These are phyloP conservation scores for Grammomys surdaster DNA, from an alignment of 2,113 vertebrate species.

Conservation along the genomic window DNA sequence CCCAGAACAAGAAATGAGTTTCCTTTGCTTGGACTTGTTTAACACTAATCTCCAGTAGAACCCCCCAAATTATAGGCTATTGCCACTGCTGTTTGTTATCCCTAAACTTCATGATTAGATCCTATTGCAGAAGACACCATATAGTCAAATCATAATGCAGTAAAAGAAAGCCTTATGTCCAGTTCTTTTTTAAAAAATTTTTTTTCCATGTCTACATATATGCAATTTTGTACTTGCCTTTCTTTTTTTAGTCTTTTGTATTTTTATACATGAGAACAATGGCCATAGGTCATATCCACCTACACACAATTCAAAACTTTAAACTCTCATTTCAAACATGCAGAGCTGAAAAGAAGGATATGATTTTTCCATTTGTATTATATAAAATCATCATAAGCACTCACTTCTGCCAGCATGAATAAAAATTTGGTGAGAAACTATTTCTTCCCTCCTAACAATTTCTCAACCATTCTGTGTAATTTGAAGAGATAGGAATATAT, in stretches of 20 bases:
- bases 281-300: not conserved
- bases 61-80: no score
- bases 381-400: not conserved
- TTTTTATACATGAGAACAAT: no score
- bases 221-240: no score
- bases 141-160: no score
- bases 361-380: not conserved
- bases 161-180: no score
- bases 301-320: not conserved
- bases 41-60: no score
- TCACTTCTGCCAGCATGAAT: not conserved
- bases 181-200: no score
- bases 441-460: not conserved
- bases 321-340: not conserved
- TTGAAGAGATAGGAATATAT: not conserved
- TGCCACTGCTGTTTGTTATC: no score
- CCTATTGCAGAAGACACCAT: no score
- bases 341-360: not conserved
- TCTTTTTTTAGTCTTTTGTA: no score
- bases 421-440: not conserved
- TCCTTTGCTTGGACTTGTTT: not conserved
- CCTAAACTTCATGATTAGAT: no score
- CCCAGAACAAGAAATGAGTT: not conserved
- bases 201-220: no score
- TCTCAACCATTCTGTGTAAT: not conserved